Evolutionary conservation across 2,113 vertebrate species (phyloP), one percentile per base, ranked within the genome.

Genomic region (Dicrurus megarhynchus): DNA sequence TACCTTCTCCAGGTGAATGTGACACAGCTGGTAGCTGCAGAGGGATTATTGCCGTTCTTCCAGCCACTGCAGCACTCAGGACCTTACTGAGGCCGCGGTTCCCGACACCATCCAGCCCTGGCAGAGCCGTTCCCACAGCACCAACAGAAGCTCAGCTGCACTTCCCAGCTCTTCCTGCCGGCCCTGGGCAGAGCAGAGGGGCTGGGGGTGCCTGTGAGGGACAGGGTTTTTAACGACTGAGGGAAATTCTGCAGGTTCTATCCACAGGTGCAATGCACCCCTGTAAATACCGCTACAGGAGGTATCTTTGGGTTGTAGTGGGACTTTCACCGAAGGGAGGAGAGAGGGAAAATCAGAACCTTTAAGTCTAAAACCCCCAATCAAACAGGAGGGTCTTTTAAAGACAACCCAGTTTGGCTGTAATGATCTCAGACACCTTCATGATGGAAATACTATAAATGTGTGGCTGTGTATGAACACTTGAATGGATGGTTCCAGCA

Each of bases 231-330:
- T 28, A 32, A 27, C 18, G 59, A 30, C 22, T 19, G 0, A 17
- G 14, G 60, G 49, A 24, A 50, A 27, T 32, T 26, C 50, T 70
- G 11, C 42, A 13, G 23, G 11, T 63, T 67, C 39, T 50, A 8
- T 3, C 63, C 63, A 19, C 0, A 0, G 21, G 7, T 41, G 52
- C 37, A 11, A 2, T 8, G 49, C 2, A 17, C 69, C 14, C 50
- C 73, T 35, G 15, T n/a, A 41, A 55, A 28, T 18, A 3, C 27
- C 46, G 6, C 9, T 42, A 22, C 32, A 42, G 52, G 59, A 52
- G 6, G 0, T 17, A 2, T 18, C 37, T 32, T 21, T 13, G 17
- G 35, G 26, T 21, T 49, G 5, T 27, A 55, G 32, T 41, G 59
- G 28, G 32, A 56, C 71, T 56, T 47, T 2, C 33, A 22, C 22